A percentile compares a stretch with the other conserved stretches of the same genome.
Evolutionary conservation across 2,113 vertebrate genomes (phyloP).

Genomic region (human): GRCh38 chr13:66348501-66349000

Average conservation of each 20-base stretch:
- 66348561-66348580: no score
- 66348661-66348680: neutral
- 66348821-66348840: neutral
- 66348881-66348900: fast-evolving
- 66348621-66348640: neutral
- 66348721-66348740: neutral
- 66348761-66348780: neutral
- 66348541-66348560: no score
- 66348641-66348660: neutral
- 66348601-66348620: neutral
- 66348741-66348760: neutral
- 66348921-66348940: neutral
- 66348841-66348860: neutral
- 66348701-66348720: neutral
- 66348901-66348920: neutral
- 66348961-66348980: neutral
- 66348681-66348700: neutral
- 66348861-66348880: neutral
- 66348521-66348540: no score
- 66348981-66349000: neutral
- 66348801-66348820: constrained; percentile 22
- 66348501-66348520: no score
- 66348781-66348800: neutral
- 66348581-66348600: no score
- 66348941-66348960: neutral